Conservation (phyloP, 2,888 invertebrate species). For the Cartodere bifasciata region DNA sequence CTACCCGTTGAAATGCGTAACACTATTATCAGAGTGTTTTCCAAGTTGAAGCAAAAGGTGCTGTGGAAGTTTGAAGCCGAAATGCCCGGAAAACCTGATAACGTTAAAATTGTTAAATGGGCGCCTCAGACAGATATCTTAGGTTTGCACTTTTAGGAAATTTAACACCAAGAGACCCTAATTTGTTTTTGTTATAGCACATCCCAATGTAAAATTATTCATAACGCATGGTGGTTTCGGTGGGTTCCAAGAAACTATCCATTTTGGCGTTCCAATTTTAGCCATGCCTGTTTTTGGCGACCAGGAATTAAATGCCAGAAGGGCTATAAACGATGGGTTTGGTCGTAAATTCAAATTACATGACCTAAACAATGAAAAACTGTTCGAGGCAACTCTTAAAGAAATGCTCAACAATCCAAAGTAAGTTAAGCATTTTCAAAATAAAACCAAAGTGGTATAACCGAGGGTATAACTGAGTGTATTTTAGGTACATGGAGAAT, state of each 20-base stretch:
- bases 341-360: slow-evolving; percentile 29
- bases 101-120: slow-evolving; percentile 34
- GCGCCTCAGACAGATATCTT: slow-evolving; percentile 18
- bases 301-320: slow-evolving; percentile 37
- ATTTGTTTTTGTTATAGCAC: slow-evolving; percentile 33
- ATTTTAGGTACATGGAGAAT: no score
- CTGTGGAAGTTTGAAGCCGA: slow-evolving; percentile 41
- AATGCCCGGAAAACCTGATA: slow-evolving; percentile 28
- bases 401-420: slow-evolving; percentile 34
- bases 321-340: slow-evolving; percentile 28
- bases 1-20: slow-evolving; percentile 38
- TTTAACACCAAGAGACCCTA: no score
- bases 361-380: slow-evolving; percentile 35
- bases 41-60: slow-evolving; percentile 40
- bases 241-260: slow-evolving; percentile 42
- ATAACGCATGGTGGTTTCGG: slow-evolving; percentile 47
- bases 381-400: slow-evolving; percentile 29
- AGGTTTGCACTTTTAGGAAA: no score
- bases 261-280: slow-evolving; percentile 37
- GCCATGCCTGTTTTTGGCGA: slow-evolving; percentile 42
- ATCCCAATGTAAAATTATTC: slow-evolving; percentile 42
- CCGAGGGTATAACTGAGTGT: no score
- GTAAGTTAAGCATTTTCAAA: no score
- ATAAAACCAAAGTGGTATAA: no score
- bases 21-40: slow-evolving; percentile 43